Base-by-base conservation (phyloP, 2,113 vertebrate genomes). In the Asarcornis scutulata region DNA sequence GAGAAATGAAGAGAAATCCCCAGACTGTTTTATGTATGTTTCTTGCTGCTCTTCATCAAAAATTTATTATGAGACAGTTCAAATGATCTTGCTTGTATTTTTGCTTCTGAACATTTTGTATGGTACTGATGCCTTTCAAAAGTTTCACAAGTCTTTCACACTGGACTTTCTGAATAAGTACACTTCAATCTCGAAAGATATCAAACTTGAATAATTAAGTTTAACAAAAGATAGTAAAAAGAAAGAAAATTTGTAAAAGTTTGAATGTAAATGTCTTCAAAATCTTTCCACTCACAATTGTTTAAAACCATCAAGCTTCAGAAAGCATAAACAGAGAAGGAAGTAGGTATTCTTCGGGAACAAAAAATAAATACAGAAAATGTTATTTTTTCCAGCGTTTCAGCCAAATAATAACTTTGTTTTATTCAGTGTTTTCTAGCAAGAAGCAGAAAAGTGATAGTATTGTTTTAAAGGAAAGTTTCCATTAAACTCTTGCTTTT, bases 1-100 rank as follows among this genome's bases (percentile, higher is more conserved):
- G n/a, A n/a, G n/a, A n/a, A n/a, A 83, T 64, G 34, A 93, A 90
- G 23, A 87, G 26, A 92, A 95, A 85, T 63, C 56, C 31, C 59
- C 77, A 7, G 4, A 38, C 80, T 93, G 13, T 77, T 89, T 95
- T 78, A 83, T 3, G 3, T 16, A 9, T 66, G 11, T 59, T 93
- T 91, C 62, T 72, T 74, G 46, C 60, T 95, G 63, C 29, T 53
- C 52, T 95, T 95, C 77, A 85, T 60, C 44, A 77, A 25, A 21
- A 78, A 82, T 11, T 72, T 87, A 16, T 72, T 84, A 26, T 34
- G 36, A 95, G 34, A 48, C 17, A 38, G 4, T 62, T 88, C 50
- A 69, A 64, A 86, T n/a, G 13, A 8, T 55, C 59, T 78, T 69
- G 55, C 62, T 46, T 29, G 25, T 79, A 86, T 31, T 53, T 50